phyloP scores from a whole-genome alignment of 2,888 invertebrate species.

The Euproctis similis region DNA sequence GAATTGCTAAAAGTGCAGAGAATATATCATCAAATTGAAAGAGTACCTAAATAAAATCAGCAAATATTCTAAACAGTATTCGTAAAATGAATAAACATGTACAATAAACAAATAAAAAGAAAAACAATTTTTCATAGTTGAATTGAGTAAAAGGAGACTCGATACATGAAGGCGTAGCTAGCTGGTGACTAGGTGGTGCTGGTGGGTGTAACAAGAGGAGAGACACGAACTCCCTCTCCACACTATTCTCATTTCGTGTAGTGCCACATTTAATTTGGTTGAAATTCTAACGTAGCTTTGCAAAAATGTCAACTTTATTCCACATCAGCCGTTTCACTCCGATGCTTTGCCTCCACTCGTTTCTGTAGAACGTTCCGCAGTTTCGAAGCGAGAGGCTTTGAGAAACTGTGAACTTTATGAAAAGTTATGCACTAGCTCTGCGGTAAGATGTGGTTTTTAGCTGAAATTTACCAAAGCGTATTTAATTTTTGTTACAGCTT shows the following conservation, averaged over 20 bases:
- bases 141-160: no score
- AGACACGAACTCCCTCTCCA: constrained; percentile 27
- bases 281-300: constrained; percentile 74
- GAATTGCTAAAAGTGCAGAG: no score
- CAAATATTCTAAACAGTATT: no score
- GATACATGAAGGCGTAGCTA: no score
- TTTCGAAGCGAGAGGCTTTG: constrained; percentile 71
- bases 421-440: constrained; percentile 63
- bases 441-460: constrained; percentile 67
- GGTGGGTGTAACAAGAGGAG: constrained; percentile 7
- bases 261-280: constrained; percentile 75
- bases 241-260: constrained; percentile 72
- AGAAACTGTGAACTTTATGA: constrained; percentile 73
- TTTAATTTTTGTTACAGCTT: constrained; percentile 73
- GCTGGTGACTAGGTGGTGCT: not conserved
- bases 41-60: no score
- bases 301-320: constrained; percentile 77
- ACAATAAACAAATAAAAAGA: not conserved
- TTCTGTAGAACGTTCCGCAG: constrained; percentile 67
- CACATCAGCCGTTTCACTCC: constrained; percentile 69
- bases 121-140: constrained; percentile 48
- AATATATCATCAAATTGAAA: no score
- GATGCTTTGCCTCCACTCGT: constrained; percentile 69
- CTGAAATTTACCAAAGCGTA: constrained; percentile 71
- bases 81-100: no score